These are phyloP conservation scores for Spongilla lacustris DNA, from an alignment of 37 sponge, comb jelly and placozoan species.

Conservation along the genomic window DNA sequence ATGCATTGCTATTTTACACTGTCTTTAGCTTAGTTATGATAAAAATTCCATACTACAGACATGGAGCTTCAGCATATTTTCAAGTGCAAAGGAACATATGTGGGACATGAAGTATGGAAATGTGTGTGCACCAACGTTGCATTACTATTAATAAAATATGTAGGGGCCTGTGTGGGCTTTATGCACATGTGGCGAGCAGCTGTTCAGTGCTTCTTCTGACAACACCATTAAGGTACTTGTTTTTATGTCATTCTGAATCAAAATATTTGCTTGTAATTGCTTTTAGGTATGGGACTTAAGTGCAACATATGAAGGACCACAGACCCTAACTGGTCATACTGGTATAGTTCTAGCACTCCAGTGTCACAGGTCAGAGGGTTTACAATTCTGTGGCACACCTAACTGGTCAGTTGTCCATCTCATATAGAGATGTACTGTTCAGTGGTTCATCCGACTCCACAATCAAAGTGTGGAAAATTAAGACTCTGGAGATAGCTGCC, in stretches of 20 bases:
- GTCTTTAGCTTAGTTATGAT: background rate
- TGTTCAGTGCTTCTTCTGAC: slow-evolving; percentile 93
- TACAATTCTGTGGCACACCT: background rate
- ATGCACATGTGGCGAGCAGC: slow-evolving; percentile 58
- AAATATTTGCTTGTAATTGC: background rate
- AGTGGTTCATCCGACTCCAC: slow-evolving; percentile 88
- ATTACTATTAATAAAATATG: background rate
- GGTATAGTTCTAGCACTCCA: slow-evolving; percentile 89
- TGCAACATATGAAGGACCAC: slow-evolving; percentile 56
- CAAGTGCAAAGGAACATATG: slow-evolving; percentile 96
- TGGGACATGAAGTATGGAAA: slow-evolving; percentile 86
- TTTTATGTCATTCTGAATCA: background rate
- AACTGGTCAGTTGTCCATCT: background rate
- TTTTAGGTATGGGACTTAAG: slow-evolving; percentile 86
- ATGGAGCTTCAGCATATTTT: slow-evolving; percentile 77
- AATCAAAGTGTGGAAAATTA: slow-evolving; percentile 84
- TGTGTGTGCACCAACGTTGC: background rate
- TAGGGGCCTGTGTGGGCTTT: slow-evolving; percentile 93
- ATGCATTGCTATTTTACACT: background rate
- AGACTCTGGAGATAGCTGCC: slow-evolving; percentile 33
- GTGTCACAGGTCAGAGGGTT: slow-evolving; percentile 48
- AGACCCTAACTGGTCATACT: slow-evolving; percentile 85
- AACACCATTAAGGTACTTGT: slow-evolving; percentile 86
- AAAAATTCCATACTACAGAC: slow-evolving; percentile 14
- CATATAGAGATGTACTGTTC: slow-evolving; percentile 69